phyloP scores from a whole-genome alignment of 2,113 vertebrate species.

The Anoura caudifer region DNA sequence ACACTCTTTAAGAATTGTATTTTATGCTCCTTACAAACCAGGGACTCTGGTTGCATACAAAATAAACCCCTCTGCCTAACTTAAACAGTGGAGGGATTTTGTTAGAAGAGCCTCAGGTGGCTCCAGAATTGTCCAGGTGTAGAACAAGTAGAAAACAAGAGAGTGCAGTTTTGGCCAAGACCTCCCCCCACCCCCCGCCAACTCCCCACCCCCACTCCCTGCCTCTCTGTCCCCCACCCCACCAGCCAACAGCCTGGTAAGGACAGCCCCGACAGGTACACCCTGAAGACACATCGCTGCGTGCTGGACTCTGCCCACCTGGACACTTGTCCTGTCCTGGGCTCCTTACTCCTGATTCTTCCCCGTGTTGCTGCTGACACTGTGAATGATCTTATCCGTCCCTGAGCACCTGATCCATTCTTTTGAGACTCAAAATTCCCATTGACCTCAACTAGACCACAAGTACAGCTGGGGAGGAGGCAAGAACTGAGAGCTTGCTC shows the following conservation, averaged over 20 bases:
- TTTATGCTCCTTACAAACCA: neutral
- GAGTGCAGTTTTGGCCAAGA: neutral
- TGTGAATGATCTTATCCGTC: neutral
- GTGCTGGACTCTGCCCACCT: fast-evolving
- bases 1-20: neutral
- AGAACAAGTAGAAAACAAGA: neutral
- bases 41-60: neutral
- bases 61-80: neutral
- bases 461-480: neutral
- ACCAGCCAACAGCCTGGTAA: fast-evolving
- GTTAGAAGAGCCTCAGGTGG: neutral
- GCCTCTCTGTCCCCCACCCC: no score
- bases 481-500: neutral
- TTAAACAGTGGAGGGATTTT: neutral
- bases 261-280: fast-evolving
- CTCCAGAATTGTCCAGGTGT: neutral
- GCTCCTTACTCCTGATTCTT: neutral
- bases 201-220: no score
- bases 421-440: neutral
- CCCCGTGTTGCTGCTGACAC: no score
- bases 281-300: fast-evolving
- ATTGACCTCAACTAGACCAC: neutral
- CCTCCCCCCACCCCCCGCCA: no score
- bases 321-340: neutral
- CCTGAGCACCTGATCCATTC: neutral